These are phyloP conservation scores for Drosophila quadrilineata DNA, from an alignment of 1,140 invertebrate genomes.

Conservation along the genomic window DNA sequence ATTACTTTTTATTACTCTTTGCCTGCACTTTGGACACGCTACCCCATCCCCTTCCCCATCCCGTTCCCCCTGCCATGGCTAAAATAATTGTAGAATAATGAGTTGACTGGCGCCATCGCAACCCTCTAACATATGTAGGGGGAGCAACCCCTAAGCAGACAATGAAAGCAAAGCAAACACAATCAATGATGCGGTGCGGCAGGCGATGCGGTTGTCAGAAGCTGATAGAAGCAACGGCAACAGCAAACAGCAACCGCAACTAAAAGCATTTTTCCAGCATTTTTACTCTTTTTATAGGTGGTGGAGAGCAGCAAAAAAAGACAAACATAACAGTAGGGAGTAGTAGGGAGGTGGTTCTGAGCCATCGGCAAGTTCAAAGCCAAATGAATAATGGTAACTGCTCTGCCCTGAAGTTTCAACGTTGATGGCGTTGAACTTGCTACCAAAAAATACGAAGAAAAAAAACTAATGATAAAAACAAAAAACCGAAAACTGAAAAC, in stretches of 20 bases:
- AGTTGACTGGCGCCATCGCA: too few relatives aligned
- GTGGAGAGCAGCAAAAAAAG: background rate
- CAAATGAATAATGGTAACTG: background rate
- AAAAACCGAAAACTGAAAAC: conserved; percentile 10
- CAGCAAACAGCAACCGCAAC: conserved; percentile 22
- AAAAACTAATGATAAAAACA: conserved; percentile 4
- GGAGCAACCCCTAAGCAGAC: too few relatives aligned
- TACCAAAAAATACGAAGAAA: background rate
- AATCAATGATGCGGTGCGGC: conserved; percentile 72
- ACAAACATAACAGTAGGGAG: too few relatives aligned
- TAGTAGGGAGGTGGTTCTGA: background rate
- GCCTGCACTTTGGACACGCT: conserved; percentile 40
- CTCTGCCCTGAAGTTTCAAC: conserved; percentile 16
- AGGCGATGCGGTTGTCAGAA: conserved; percentile 66
- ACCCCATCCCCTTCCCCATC: too few relatives aligned
- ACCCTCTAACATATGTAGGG: too few relatives aligned
- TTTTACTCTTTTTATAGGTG: background rate
- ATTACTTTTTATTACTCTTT: too few relatives aligned
- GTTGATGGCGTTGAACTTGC: conserved; percentile 19
- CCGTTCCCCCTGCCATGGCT: too few relatives aligned
- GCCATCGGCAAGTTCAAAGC: conserved; percentile 16
- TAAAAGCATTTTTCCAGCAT: background rate
- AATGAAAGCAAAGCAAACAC: too few relatives aligned
- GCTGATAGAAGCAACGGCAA: conserved; percentile 40
- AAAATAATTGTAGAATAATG: too few relatives aligned